Evolutionary conservation across 2,797 vertebrate species (phyloP).

Genomic region (Crypturellus tataupa): DNA sequence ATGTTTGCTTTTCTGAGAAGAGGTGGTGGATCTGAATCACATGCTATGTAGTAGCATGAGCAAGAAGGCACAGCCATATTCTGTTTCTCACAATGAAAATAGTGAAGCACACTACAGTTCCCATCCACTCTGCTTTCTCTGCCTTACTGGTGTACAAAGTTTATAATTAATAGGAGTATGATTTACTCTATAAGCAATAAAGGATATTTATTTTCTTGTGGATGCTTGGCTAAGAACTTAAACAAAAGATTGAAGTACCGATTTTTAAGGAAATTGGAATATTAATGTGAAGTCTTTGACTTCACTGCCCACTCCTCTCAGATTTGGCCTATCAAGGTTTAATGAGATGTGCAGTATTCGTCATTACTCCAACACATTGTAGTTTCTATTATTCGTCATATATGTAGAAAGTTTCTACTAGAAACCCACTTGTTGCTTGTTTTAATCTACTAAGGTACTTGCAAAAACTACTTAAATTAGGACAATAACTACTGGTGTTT

Average conservation of each 20-base stretch:
- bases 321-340: not conserved
- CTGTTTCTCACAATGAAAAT: not conserved
- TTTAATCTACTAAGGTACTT: conserved; percentile 5
- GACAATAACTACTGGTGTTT: not conserved
- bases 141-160: not conserved
- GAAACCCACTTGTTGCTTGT: not conserved
- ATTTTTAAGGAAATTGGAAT: not conserved
- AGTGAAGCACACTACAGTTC: not conserved
- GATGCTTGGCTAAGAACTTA: not conserved
- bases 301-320: not conserved
- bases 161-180: not conserved
- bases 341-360: not conserved
- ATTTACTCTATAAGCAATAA: not conserved
- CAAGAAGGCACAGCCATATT: not conserved
- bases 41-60: rapidly evolving
- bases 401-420: not conserved
- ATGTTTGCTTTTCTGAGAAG: not conserved
- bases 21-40: not conserved
- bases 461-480: conserved; percentile 9
- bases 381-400: not conserved
- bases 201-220: not conserved
- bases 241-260: not conserved
- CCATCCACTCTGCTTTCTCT: not conserved
- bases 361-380: not conserved
- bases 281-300: not conserved